phyloP scores from a whole-genome alignment of 35 echinoderm and acorn worm genomes.

The Patiria miniata region DNA sequence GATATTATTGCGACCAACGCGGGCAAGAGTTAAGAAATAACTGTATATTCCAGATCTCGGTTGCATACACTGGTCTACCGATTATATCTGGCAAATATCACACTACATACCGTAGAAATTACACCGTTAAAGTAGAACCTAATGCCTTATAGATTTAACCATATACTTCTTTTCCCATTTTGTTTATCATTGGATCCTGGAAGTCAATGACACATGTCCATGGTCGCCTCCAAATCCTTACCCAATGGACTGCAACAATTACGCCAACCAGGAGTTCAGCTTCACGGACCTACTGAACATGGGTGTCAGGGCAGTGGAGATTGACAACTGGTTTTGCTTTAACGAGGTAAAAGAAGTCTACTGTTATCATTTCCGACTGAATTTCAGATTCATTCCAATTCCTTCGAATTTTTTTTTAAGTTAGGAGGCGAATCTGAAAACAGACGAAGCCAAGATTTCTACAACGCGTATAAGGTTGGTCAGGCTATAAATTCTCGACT shows the following conservation, averaged over 20 bases:
- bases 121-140: not conserved
- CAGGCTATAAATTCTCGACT: too few species aligned
- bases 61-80: not conserved
- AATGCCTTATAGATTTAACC: not conserved
- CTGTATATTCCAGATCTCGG: too few species aligned
- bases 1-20: too few species aligned
- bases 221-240: conserved; percentile 93
- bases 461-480: too few species aligned
- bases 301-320: conserved; percentile 69
- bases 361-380: too few species aligned
- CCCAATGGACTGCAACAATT: conserved; percentile 41
- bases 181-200: not conserved
- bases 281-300: conserved; percentile 87
- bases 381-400: too few species aligned
- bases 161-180: not conserved
- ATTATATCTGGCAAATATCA: not conserved
- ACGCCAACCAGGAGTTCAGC: conserved; percentile 89
- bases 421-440: too few species aligned
- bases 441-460: too few species aligned
- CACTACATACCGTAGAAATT: not conserved
- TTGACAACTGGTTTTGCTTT: conserved; percentile 87
- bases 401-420: too few species aligned
- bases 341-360: conserved; percentile 74
- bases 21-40: too few species aligned
- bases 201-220: conserved; percentile 75